Conservation (phyloP, 2,797 vertebrate species). For the Mastacembelus armatus region DNA sequence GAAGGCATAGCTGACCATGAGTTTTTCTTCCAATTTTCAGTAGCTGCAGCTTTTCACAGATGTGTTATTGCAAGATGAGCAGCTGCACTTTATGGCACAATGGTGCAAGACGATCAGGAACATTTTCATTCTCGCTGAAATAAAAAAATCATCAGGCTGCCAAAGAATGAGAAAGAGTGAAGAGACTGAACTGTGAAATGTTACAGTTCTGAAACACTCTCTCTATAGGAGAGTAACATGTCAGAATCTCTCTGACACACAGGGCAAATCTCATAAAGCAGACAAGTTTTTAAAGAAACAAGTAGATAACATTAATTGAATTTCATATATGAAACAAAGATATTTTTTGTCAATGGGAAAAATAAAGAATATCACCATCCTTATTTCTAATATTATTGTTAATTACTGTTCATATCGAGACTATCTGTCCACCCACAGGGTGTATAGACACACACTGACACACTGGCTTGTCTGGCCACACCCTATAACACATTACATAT, state of each 20-base stretch:
- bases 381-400: no score
- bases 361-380: no score
- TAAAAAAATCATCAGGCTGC: constrained; percentile 29
- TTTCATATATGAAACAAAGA: no score
- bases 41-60: constrained; percentile 60
- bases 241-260: constrained; percentile 16
- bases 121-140: constrained; percentile 56
- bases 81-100: constrained; percentile 71
- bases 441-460: no score
- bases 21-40: constrained; percentile 71
- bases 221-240: constrained; percentile 45
- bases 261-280: neutral
- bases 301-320: no score
- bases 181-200: constrained; percentile 17
- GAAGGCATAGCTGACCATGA: constrained; percentile 8
- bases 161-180: constrained; percentile 43
- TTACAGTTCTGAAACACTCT: constrained; percentile 43
- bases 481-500: no score
- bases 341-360: no score
- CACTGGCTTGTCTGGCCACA: no score
- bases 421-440: no score
- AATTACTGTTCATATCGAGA: no score
- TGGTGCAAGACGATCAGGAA: constrained; percentile 61
- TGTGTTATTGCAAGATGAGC: constrained; percentile 52
- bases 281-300: no score